phyloP scores from a whole-genome alignment of 1,140 invertebrate genomes.

The Philotrypesis tridentata region DNA sequence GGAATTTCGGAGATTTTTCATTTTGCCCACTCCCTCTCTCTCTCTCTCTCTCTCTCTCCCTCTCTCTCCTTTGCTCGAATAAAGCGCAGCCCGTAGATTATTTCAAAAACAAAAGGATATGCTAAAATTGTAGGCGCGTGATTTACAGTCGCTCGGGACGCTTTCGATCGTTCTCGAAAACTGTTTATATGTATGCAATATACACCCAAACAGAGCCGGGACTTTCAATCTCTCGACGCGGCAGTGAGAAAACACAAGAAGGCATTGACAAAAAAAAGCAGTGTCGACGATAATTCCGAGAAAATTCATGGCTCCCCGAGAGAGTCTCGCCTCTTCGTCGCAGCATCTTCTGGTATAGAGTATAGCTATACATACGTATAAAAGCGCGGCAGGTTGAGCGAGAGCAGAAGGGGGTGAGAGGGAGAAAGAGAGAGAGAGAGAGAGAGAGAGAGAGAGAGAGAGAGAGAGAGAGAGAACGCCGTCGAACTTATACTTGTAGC shows the following conservation, averaged over 20 bases:
- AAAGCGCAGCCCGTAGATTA: no score
- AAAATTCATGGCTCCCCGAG: neutral
- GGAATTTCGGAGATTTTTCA: neutral
- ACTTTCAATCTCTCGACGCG: neutral
- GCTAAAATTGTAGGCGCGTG: no score
- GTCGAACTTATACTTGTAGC: slow-evolving; percentile 28
- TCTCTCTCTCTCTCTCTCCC: no score
- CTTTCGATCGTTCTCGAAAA: no score
- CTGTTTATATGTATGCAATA: neutral
- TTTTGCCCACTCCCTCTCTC: no score
- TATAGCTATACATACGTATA: neutral
- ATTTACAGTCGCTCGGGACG: no score
- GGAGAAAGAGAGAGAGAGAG: slow-evolving; percentile 16
- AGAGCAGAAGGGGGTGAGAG: slow-evolving; percentile 42
- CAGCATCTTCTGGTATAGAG: neutral
- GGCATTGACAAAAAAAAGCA: neutral
- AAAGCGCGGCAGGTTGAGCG: slow-evolving; percentile 37
- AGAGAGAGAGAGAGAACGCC: slow-evolving; percentile 36
- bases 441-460: slow-evolving; percentile 20
- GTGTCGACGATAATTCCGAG: neutral
- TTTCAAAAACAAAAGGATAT: no score
- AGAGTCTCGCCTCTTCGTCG: neutral
- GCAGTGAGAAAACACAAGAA: neutral
- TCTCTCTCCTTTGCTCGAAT: no score
- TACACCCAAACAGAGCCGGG: neutral